A percentile compares a stretch with the other conserved stretches of the same genome.
phyloP scores from a whole-genome alignment of 2,888 invertebrate species.

The Oegoconia quadripuncta region DNA sequence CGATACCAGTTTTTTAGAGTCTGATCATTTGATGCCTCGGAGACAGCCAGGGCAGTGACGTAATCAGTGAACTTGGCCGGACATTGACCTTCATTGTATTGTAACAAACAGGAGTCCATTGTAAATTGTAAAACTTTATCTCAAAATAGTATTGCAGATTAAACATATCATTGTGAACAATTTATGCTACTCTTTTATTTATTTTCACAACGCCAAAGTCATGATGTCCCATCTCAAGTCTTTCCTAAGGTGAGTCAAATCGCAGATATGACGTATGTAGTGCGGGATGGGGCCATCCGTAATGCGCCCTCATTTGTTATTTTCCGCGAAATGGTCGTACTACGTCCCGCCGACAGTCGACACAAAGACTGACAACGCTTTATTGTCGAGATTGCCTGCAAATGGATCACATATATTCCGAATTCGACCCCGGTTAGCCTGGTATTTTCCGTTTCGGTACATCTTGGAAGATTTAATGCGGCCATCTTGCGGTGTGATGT shows the following conservation, averaged over 20 bases:
- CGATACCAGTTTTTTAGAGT: conserved; percentile 41
- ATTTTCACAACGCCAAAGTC: neutral
- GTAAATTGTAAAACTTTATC: too few species aligned
- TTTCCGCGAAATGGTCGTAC: conserved; percentile 60
- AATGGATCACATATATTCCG: conserved; percentile 57
- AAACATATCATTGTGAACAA: too few species aligned
- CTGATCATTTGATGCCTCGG: conserved; percentile 25
- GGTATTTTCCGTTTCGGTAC: conserved; percentile 16
- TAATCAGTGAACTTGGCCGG: conserved; percentile 21
- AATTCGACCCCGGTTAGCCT: conserved; percentile 34
- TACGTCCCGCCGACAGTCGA: conserved; percentile 52
- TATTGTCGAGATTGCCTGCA: conserved; percentile 68
- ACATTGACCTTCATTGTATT: conserved; percentile 23
- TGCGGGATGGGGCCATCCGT: conserved; percentile 42
- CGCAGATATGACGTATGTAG: conserved; percentile 43
- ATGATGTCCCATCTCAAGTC: conserved; percentile 3
- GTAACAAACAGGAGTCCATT: conserved; percentile 11
- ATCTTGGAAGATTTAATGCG: conserved; percentile 5
- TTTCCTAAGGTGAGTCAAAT: too few species aligned
- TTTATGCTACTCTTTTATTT: too few species aligned
- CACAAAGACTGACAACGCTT: conserved; percentile 66
- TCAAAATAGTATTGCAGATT: too few species aligned
- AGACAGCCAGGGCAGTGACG: conserved; percentile 30
- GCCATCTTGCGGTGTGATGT: neutral
- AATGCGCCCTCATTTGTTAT: conserved; percentile 71